A percentile compares a stretch with the other conserved stretches of the same genome.
These are phyloP conservation scores for Nothura maculosa DNA, from an alignment of 2,797 vertebrate genomes.

Conservation along the genomic window DNA sequence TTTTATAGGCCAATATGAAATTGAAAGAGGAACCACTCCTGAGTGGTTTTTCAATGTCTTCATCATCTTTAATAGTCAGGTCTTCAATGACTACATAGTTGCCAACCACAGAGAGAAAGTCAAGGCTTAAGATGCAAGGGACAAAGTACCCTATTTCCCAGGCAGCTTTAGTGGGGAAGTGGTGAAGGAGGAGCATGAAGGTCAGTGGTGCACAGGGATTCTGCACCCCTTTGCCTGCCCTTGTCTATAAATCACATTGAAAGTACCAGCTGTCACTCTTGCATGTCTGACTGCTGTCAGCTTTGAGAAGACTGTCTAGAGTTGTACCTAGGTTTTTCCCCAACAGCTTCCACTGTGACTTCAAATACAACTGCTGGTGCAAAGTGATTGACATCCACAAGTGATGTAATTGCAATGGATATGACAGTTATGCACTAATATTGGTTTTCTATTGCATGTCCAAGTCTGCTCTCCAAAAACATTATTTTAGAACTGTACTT, in stretches of 20 bases:
- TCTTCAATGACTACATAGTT: neutral
- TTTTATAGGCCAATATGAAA: neutral
- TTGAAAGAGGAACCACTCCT: neutral
- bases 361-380: neutral
- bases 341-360: neutral
- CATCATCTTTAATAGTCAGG: neutral
- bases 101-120: neutral
- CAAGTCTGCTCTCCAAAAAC: neutral
- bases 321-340: neutral
- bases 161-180: neutral
- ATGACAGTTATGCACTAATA: accelerated
- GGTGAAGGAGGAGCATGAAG: neutral
- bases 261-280: neutral
- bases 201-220: neutral
- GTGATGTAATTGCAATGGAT: neutral
- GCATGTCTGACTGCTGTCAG: neutral
- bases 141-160: neutral
- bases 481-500: neutral
- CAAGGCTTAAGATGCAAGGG: neutral
- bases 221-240: neutral
- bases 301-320: neutral
- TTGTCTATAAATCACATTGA: neutral
- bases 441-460: accelerated
- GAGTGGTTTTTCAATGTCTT: neutral
- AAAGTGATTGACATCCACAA: neutral